Percentiles rank a stretch among this genome's conserved stretches.
These are phyloP conservation scores for Zoroaster sp. DNA, from an alignment of 53 echinoderm and acorn worm genomes.

Conservation along the genomic window DNA sequence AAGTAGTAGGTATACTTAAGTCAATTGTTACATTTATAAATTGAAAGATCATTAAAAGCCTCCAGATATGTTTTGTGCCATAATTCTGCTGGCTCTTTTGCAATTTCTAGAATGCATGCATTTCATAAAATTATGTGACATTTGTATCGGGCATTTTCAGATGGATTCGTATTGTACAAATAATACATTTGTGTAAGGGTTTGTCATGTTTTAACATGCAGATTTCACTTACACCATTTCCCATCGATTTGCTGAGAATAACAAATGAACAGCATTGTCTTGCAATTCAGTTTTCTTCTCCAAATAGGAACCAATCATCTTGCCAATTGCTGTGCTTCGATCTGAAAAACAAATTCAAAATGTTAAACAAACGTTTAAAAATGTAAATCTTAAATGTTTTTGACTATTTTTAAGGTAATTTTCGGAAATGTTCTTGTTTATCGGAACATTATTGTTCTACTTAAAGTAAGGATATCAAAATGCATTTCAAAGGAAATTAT, in stretches of 20 bases:
- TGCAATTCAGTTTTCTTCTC: constrained; percentile 77
- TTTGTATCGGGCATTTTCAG: no score
- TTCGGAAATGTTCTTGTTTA: no score
- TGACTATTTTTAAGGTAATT: no score
- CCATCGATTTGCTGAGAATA: constrained; percentile 95
- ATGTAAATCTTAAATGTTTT: no score
- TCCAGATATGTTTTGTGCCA: no score
- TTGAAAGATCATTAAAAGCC: no score
- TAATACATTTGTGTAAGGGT: neutral
- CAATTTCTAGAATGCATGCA: no score
- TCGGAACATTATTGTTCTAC: neutral
- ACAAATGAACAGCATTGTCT: constrained; percentile 87
- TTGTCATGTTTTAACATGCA: neutral
- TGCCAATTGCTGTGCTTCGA: constrained; percentile 76
- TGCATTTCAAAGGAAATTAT: neutral
- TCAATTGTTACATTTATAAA: no score
- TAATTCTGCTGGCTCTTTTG: no score
- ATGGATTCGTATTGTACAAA: neutral
- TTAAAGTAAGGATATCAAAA: neutral
- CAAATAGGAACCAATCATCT: constrained; percentile 73
- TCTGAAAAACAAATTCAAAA: constrained; percentile 50
- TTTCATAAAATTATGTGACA: no score
- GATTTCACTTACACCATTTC: constrained; percentile 76
- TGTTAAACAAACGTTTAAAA: neutral
- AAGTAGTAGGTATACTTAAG: no score